Evolutionary conservation across 2,888 invertebrate species (phyloP).

Genomic region (Villa cingulata): DNA sequence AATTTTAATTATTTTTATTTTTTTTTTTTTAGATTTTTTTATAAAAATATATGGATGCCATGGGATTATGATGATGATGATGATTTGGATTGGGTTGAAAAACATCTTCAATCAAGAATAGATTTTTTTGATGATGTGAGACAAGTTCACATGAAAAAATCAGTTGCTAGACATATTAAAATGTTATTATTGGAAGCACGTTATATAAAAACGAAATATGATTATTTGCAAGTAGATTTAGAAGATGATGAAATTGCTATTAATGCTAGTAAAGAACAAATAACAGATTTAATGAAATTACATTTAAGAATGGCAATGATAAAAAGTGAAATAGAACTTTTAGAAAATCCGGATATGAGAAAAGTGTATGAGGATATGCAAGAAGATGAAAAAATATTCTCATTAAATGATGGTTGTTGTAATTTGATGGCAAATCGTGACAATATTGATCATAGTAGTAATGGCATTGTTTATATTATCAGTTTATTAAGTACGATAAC

Average conservation of each 20-base stretch:
- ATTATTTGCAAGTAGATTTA: constrained; percentile 34
- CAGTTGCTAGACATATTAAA: constrained; percentile 40
- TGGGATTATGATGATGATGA: constrained; percentile 49
- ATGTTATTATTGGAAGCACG: constrained; percentile 41
- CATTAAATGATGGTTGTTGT: no score
- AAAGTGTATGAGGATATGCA: constrained; percentile 34
- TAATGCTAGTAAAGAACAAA: constrained; percentile 25
- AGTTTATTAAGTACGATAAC: constrained; percentile 35
- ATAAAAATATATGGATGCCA: constrained; percentile 45
- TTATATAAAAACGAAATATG: constrained; percentile 39
- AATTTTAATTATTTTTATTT: constrained; percentile 32
- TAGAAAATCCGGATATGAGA: constrained; percentile 46
- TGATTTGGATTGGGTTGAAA: constrained; percentile 40
- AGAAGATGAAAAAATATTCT: constrained; percentile 14
- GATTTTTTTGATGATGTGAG: constrained; percentile 45
- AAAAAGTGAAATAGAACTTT: constrained; percentile 43
- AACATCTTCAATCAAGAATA: constrained; percentile 42
- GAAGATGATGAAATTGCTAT: constrained; percentile 24
- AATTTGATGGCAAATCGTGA: no score
- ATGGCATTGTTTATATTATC: constrained; percentile 35
- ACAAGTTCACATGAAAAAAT: constrained; percentile 38
- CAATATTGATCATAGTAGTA: no score
- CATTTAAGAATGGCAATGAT: constrained; percentile 44
- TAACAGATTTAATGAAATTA: constrained; percentile 40
- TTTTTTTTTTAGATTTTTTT: constrained; percentile 44